phyloP scores from a whole-genome alignment of 2,113 vertebrate species.

The Protobothrops mucrosquamatus region DNA sequence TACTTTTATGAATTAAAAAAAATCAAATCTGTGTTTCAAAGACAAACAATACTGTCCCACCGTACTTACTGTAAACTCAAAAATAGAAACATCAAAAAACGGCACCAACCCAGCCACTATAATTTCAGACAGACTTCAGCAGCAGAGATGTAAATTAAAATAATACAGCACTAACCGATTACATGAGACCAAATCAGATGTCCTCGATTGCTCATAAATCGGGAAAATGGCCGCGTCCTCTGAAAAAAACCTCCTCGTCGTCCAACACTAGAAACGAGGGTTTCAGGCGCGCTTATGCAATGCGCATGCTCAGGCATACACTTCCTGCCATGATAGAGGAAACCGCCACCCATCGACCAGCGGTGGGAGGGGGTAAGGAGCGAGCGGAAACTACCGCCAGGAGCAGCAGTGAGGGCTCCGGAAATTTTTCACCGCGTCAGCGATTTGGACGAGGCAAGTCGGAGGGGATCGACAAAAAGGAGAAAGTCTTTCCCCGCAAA shows the following conservation, averaged over 20 bases:
- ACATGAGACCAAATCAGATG: background rate
- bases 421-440: background rate
- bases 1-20: background rate
- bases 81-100: background rate
- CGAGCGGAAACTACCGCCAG: background rate
- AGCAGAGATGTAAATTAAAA: background rate
- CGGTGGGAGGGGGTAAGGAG: background rate
- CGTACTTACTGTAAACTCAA: background rate
- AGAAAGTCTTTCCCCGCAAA: background rate
- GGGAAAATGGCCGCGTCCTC: background rate
- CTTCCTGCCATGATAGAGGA: background rate
- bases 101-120: background rate
- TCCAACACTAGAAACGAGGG: background rate
- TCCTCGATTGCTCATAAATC: background rate
- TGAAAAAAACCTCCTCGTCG: background rate
- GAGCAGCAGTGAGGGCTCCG: background rate
- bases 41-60: background rate
- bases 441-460: background rate
- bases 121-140: background rate
- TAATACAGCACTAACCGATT: background rate
- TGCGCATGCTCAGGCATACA: constrained; percentile 1
- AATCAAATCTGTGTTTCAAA: background rate
- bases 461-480: background rate
- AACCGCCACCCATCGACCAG: background rate
- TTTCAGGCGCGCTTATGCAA: constrained; percentile 2